Evolutionary conservation across 2,797 vertebrate species (phyloP).

Genomic region (Silurus aristotelis): DNA sequence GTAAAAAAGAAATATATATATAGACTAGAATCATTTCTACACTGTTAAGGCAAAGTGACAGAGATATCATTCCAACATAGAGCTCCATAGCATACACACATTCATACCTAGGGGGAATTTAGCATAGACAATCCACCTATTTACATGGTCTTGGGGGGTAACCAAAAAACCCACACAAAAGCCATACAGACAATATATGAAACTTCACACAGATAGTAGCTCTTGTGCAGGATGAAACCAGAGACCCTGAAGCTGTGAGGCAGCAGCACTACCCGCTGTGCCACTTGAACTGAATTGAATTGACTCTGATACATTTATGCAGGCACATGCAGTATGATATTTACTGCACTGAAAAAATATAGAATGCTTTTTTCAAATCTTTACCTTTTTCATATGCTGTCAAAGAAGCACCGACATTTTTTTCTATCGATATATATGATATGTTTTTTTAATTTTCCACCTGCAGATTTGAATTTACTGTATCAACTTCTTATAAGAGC

Average conservation of each 20-base stretch:
- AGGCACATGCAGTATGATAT: background rate
- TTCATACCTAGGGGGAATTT: background rate
- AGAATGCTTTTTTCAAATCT: background rate
- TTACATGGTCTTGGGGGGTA: background rate
- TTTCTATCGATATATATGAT: no score
- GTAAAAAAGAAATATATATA: background rate
- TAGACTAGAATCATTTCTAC: no score
- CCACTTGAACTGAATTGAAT: background rate
- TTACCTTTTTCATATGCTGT: background rate
- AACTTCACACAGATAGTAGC: background rate
- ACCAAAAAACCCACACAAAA: background rate
- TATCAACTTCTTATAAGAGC: background rate
- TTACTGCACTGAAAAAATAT: background rate
- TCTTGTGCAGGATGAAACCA: background rate
- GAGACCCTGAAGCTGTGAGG: background rate
- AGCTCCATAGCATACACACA: background rate
- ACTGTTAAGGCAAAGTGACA: background rate
- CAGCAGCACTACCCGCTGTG: background rate
- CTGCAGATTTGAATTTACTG: background rate
- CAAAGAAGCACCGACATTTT: background rate
- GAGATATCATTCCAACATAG: background rate
- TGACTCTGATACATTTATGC: background rate
- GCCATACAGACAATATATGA: background rate
- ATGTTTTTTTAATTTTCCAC: background rate
- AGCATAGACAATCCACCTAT: background rate